Conservation (phyloP, 1,140 invertebrate genomes). For the Drosophila ficusphila region DNA sequence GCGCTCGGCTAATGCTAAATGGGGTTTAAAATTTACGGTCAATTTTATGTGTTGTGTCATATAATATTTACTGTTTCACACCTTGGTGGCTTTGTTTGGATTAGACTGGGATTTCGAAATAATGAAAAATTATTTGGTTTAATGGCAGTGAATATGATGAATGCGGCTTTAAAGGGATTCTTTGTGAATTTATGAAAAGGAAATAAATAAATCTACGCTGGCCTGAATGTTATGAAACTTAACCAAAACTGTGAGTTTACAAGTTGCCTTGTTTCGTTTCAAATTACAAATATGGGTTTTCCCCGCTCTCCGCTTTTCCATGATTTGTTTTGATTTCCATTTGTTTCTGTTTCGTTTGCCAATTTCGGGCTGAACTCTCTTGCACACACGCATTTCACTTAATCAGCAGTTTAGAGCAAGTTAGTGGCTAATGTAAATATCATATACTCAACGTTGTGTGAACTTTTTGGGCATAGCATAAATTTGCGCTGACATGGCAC, state of each 20-base stretch:
- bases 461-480: conserved; percentile 34
- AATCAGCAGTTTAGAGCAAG: conserved; percentile 38
- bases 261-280: background rate
- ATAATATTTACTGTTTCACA: conserved; percentile 38
- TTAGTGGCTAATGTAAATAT: conserved; percentile 51
- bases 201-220: background rate
- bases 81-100: conserved; percentile 21
- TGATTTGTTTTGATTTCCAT: background rate
- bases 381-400: conserved; percentile 13
- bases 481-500: conserved; percentile 42
- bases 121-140: conserved; percentile 10
- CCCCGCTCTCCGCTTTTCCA: background rate
- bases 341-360: background rate
- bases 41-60: conserved; percentile 9
- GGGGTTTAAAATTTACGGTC: conserved; percentile 25
- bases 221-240: background rate
- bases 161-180: background rate
- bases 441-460: conserved; percentile 42
- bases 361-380: conserved; percentile 4
- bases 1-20: conserved; percentile 16
- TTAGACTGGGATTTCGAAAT: conserved; percentile 6
- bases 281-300: background rate
- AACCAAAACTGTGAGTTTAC: background rate
- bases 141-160: background rate
- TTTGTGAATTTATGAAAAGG: background rate